Conservation (phyloP, 2,113 vertebrate species). For the Tetrax tetrax region DNA sequence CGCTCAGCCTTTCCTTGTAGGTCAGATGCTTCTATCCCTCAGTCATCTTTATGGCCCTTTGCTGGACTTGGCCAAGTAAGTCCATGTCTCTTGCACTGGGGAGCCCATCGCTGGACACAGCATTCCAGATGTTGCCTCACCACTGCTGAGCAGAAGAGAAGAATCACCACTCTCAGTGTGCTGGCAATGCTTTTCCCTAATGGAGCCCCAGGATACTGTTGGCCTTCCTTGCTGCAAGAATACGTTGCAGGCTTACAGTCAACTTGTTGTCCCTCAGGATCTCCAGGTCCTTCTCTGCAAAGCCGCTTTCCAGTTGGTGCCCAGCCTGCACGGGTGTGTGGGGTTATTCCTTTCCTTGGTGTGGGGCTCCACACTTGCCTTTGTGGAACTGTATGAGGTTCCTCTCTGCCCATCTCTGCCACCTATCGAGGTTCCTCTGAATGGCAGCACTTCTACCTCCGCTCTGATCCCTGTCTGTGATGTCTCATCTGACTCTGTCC, state of each 20-base stretch:
- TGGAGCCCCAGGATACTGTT: too few relatives aligned
- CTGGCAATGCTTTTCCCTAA: too few relatives aligned
- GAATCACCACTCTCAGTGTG: not conserved
- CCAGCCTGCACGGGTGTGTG: not conserved
- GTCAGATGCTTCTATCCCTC: not conserved
- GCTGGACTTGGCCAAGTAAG: not conserved
- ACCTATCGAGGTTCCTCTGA: not conserved
- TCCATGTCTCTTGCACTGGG: not conserved
- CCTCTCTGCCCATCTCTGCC: not conserved
- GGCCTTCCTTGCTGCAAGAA: too few relatives aligned
- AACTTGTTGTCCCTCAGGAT: too few relatives aligned
- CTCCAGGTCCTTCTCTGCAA: not conserved
- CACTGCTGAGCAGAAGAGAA: not conserved
- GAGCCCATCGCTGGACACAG: not conserved
- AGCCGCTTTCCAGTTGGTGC: not conserved
- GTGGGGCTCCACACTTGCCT: not conserved
- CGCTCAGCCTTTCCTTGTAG: too few relatives aligned
- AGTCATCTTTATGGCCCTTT: not conserved
- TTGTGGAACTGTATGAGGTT: not conserved
- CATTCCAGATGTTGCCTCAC: not conserved
- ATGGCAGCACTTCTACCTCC: not conserved
- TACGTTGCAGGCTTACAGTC: too few relatives aligned
- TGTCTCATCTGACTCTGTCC: not conserved
- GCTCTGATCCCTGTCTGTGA: not conserved
- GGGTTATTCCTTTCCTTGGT: not conserved